Base-by-base conservation (phyloP, 2,797 vertebrate species). In the Lophius americanus region DNA sequence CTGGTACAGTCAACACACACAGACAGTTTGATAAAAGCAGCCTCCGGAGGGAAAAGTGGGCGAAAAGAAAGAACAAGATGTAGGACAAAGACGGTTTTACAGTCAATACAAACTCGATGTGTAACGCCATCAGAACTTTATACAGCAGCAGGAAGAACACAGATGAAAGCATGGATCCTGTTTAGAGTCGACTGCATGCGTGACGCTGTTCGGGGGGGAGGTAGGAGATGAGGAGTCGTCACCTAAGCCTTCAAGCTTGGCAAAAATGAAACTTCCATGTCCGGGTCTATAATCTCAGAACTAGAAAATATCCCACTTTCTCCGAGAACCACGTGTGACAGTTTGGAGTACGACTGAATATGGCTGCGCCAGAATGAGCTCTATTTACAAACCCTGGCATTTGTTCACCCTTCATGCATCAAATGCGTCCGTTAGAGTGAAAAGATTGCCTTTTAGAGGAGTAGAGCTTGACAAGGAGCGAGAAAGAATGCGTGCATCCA, bases 1-100 rank as follows among this genome's bases (percentile, higher is more conserved):
- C 86, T 89, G 89, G 84, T 88, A 81, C 79, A 88, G 81, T 85
- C 85, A 87, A 88, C 85, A 75, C 81, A 84, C 71, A 76, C 68
- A 86, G 83, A 91, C 87, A 92, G 87, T 84, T 82, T 78, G 81
- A 88, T 84, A 88, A 57, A 75, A 83, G 82, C 73, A 82, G 52
- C 67, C 75, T 87, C 86, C 52, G 12, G 37, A 78, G 82, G 84
- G 77, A 55, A 70, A 61, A 53, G n/a, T 9, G 56, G 56, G 32
- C 32, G 10, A 50, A 73, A 35, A 65, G 7, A 70, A 52, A 69
- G 44, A 68, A 62, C 9, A 48, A 73, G 61, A 67, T 60, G 42
- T 42, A 75, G 65, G 82, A 81, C 75, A 88, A 79, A 85, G 70
- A 60, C 66, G 66, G 60, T n/a, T 42, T 50, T 7, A 60, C 23